Percentiles rank a stretch among this genome's conserved stretches.
Evolutionary conservation across 2,113 vertebrate genomes (phyloP).

Genomic region (human (Homo sapiens)): DNA sequence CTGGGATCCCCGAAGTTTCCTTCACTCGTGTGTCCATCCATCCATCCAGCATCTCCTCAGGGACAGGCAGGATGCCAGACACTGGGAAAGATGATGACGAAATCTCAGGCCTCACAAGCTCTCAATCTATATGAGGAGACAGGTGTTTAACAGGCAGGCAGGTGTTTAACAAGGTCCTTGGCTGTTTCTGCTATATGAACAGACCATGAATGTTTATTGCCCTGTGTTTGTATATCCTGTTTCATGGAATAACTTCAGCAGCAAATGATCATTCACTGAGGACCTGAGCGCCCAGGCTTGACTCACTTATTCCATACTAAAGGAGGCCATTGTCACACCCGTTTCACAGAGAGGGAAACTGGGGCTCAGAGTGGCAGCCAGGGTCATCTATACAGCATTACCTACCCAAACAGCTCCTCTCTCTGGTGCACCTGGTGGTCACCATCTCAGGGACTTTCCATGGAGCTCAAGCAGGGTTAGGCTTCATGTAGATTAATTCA

Average conservation of each 20-base stretch:
- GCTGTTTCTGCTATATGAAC: conserved; percentile 60
- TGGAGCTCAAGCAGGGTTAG: not conserved
- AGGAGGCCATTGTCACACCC: not conserved
- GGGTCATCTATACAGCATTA: too few relatives aligned
- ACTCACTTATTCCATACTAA: not conserved
- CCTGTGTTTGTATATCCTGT: not conserved
- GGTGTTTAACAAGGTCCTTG: conserved; percentile 49
- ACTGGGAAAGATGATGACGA: not conserved
- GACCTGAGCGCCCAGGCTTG: not conserved
- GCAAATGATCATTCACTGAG: not conserved
- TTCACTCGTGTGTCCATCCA: not conserved
- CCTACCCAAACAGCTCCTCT: too few relatives aligned
- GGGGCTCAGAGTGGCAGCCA: not conserved
- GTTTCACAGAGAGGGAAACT: not conserved
- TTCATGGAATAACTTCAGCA: not conserved
- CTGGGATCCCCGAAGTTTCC: not conserved
- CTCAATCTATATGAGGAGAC: not conserved
- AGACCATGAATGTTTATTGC: not conserved
- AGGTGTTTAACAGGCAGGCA: conserved; percentile 1
- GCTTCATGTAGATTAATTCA: not conserved
- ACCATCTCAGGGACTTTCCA: not conserved
- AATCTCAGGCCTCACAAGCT: not conserved
- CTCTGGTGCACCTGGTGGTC: not conserved
- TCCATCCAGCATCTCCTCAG: too few relatives aligned
- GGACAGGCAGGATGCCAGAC: not conserved